Evolutionary conservation across 2,888 invertebrate genomes (phyloP), one percentile per base, ranked within the genome.

Genomic region (Drosophila ezoana): DNA sequence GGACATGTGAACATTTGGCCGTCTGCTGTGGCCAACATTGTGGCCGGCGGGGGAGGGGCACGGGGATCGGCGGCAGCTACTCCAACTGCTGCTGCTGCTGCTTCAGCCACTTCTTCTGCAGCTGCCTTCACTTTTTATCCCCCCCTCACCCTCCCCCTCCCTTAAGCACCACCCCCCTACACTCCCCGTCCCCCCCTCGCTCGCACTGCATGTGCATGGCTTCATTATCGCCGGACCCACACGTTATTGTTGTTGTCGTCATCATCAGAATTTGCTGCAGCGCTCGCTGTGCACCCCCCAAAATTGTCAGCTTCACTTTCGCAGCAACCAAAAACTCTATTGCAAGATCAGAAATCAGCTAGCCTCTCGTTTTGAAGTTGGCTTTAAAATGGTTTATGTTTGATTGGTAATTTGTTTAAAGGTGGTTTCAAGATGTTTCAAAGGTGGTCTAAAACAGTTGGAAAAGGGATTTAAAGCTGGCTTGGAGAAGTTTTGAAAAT

Each of bases 1-100:
- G 58, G 68, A 61, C 56, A 53, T 58, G 51, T 51, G 61, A 56
- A 62, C 65, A 76, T 72, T 72, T 71, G 83, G 87, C 84, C 76
- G 70, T 70, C 70, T 72, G 57, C 60, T 79, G 87, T 80, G 86
- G 81, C 84, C 84, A 70, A 78, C 75, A 72, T 73, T 86, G 87
- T 70, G 81, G 72, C 57, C 72, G 67, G 1, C 23, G 6, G 6
- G 23, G 6, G 6, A 1, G 23, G 1, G 23, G 23, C n/a, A n/a
- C n/a, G 8, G 2, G 8, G 8, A n/a, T n/a, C n/a, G n/a, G n/a
- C n/a, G n/a, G n/a, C n/a, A n/a, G n/a, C n/a, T n/a, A n/a, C n/a
- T n/a, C n/a, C n/a, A n/a, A n/a, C n/a, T 35, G 14, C 66, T 54
- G 32, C 3, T 23, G 9, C 20, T 9, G n/a, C 6, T 47, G 9